Base-by-base conservation (phyloP, 2,797 vertebrate genomes). In the Uromys caudimaculatus region DNA sequence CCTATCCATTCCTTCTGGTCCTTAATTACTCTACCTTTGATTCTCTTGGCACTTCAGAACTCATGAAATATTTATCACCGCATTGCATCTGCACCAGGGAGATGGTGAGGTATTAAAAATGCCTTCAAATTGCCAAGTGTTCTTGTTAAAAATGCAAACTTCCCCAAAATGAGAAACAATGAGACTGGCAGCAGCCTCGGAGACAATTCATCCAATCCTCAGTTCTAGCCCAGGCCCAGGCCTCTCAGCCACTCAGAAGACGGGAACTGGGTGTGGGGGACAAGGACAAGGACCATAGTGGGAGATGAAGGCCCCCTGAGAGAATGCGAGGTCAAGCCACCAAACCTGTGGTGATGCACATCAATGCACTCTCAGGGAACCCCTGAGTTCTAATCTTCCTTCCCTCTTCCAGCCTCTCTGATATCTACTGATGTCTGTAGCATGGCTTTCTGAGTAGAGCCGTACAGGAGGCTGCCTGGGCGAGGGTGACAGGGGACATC, bases 141-240 rank as follows among this genome's bases (percentile, higher is more conserved):
- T 95, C 97, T 96, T 97, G 97, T 97, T 96, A 97, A 96, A 97
- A 97, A 97, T 96, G 96, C 97, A 97, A 96, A 97, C 95, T 79
- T 96, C 91, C 89, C 91, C 89, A 90, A 90, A 77, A 90, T 0
- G 1, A 89, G 29, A 47, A 83, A 27, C 78, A 38, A 84, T 35
- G 56, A 92, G 95, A 90, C 89, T 75, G 94, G 90, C 56, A 77
- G 6, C 7, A 2, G 47, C 60, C 50, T 82, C 56, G 1, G 67
- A 62, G 50, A 52, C 14, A 3, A 87, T 60, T 79, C 60, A 58
- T 11, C 35, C 50, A 64, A 17, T 13, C 67, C 52, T 89, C 88
- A 41, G 77, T 81, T 60, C 71, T 64, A 52, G 21, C 62, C 32
- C 35, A 86, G 24, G 13, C 86, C 75, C 82, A 12, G 27, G 27